Conservation (phyloP, 2,888 invertebrate genomes). For the Cinara cedri region DNA sequence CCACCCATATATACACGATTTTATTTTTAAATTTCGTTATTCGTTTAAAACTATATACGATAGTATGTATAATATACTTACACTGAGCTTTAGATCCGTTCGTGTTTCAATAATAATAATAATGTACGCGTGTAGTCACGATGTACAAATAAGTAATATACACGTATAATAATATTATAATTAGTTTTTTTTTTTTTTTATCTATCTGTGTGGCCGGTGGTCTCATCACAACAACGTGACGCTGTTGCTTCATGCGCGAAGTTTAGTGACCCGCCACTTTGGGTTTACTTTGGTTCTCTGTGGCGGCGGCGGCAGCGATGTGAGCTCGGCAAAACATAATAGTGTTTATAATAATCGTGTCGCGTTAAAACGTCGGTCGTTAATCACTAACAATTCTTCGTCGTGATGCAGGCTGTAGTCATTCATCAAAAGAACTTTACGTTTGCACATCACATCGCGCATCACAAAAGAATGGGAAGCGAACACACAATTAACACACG, state of each 20-base stretch:
- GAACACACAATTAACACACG: conserved; percentile 37
- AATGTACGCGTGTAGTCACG: neutral
- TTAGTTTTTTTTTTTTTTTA: neutral
- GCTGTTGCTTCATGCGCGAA: neutral
- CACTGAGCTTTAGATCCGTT: too few species aligned
- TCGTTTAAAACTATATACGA: too few species aligned
- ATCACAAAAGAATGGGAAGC: conserved; percentile 32
- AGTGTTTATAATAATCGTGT: conserved; percentile 53
- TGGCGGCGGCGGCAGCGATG: neutral
- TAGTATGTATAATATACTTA: too few species aligned
- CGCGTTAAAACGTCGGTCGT: conserved; percentile 44
- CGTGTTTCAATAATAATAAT: neutral
- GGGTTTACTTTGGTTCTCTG: conserved; percentile 20
- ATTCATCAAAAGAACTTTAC: conserved; percentile 46
- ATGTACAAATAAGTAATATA: too few species aligned
- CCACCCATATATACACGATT: neutral
- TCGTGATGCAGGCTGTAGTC: conserved; percentile 10
- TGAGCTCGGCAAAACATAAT: conserved; percentile 19
- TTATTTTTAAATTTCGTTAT: neutral
- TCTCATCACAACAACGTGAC: neutral
- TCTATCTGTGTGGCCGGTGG: neutral
- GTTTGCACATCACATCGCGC: neutral
- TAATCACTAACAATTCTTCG: conserved; percentile 47
- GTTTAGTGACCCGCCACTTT: conserved; percentile 52
- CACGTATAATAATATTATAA: too few species aligned